Evolutionary conservation across 35 echinoderm and acorn worm species (phyloP).

Genomic region (Patiria miniata): DNA sequence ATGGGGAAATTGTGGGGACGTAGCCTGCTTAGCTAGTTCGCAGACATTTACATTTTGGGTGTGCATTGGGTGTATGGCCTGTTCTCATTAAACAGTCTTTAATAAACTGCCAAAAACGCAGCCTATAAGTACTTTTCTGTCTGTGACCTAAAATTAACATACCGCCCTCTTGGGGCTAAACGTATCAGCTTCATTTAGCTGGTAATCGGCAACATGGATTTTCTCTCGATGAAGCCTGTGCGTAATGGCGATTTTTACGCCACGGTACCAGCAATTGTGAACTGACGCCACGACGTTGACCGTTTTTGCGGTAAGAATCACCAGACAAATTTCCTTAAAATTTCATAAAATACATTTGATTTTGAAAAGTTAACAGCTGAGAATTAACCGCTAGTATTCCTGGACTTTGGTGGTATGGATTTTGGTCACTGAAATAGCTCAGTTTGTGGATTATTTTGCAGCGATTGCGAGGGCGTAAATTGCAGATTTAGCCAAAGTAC

Average conservation of each 20-base stretch:
- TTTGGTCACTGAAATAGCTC: background rate
- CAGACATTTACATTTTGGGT: too few relatives aligned
- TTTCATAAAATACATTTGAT: background rate
- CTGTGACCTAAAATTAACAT: background rate
- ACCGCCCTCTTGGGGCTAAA: background rate
- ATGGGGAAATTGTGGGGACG: too few relatives aligned
- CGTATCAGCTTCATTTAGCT: background rate
- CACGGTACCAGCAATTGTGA: slow-evolving; percentile 8
- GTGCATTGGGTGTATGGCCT: too few relatives aligned
- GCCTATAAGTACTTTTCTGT: too few relatives aligned
- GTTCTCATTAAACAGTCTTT: too few relatives aligned
- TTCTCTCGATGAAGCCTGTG: background rate
- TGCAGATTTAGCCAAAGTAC: slow-evolving; percentile 13
- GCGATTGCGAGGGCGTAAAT: background rate
- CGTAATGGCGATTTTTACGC: too few relatives aligned
- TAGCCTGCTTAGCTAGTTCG: too few relatives aligned
- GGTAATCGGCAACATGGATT: background rate
- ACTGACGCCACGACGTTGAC: slow-evolving; percentile 26
- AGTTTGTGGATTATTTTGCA: background rate
- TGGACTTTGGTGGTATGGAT: background rate
- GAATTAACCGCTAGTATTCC: background rate
- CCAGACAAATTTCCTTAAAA: background rate
- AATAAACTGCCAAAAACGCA: too few relatives aligned
- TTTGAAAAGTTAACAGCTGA: background rate
- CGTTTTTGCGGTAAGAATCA: background rate